These are phyloP conservation scores for Pituophis catenifer DNA, from an alignment of 2,113 vertebrate genomes.

Conservation along the genomic window DNA sequence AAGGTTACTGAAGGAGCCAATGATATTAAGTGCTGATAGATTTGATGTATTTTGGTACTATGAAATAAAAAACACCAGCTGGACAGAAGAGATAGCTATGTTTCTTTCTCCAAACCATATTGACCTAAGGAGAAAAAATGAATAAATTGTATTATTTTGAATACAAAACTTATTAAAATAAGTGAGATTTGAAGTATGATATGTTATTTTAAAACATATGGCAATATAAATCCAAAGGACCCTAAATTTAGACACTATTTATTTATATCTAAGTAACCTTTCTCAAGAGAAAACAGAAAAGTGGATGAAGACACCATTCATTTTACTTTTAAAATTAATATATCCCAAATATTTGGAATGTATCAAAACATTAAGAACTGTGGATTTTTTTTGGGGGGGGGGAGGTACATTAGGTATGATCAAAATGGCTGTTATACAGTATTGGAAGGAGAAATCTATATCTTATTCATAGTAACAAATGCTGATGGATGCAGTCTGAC, in stretches of 20 bases:
- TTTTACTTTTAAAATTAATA: background rate
- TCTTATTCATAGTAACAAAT: background rate
- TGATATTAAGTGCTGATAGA: conserved; percentile 46
- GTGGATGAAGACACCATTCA: background rate
- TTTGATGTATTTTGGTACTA: conserved; percentile 39
- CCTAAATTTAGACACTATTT: background rate
- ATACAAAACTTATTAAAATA: background rate
- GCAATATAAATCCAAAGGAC: no score
- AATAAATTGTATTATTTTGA: background rate
- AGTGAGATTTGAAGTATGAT: background rate
- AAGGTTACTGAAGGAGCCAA: conserved; percentile 50
- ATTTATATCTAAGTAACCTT: background rate
- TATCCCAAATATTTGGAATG: background rate
- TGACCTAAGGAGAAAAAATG: background rate
- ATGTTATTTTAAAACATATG: background rate
- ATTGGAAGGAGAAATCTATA: background rate
- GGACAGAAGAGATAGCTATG: background rate
- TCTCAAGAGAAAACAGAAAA: background rate
- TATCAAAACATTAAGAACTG: background rate
- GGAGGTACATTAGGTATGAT: background rate
- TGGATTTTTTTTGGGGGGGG: background rate
- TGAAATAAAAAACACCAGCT: conserved; percentile 25
- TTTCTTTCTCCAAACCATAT: background rate
- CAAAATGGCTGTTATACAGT: background rate
- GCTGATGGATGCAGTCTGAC: background rate